Base-by-base conservation (phyloP, 2,888 invertebrate species). In the Marasmarcha lunaedactyla region DNA sequence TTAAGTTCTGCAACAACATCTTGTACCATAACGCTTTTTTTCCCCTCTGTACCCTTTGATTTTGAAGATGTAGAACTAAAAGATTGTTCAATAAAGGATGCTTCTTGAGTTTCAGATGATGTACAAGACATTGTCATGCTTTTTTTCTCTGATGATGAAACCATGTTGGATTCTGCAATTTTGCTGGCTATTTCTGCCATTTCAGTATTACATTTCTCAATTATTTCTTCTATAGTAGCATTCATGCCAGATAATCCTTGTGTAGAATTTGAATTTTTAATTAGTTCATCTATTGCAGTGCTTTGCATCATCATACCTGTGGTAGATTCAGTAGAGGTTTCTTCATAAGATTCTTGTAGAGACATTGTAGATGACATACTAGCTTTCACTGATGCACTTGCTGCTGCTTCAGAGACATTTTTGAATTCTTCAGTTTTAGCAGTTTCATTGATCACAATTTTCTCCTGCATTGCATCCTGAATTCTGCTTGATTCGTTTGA, bases 1-100 rank as follows among this genome's bases (percentile, higher is more conserved):
- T 52, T 58, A 2, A 65, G 43, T 44, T 66, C 60, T 1, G 57
- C 58, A 25, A 30, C 10, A n/a, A 30, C 30, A 30, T 30, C 55
- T 1, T 51, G 45, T 20, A 48, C 45, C 44, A 50, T 57, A 36
- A 50, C 43, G n/a, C 47, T 57, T 37, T 59, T 55, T 1, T 51
- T 45, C 20, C 48, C 46, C 43, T 50, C 57, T 36, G 50, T 43
- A n/a, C 47, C 57, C 36, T 59, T 55, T 12, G 53, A 49, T 20
- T 52, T 47, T n/a, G 57, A 54, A 1, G 62, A 52, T 15, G 50
- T 52, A 25, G 15, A 14, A 5, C 10, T 27, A 10, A 40, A 58
- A 15, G 54, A 54, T 1, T 57, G 54, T 11, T 54, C 51, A 14
- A 12, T 35, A 7, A 40, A 58, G 15, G 54, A 55, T 1, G 59